Base-by-base conservation (phyloP, 2,888 invertebrate genomes). In the Drosophila robusta region DNA sequence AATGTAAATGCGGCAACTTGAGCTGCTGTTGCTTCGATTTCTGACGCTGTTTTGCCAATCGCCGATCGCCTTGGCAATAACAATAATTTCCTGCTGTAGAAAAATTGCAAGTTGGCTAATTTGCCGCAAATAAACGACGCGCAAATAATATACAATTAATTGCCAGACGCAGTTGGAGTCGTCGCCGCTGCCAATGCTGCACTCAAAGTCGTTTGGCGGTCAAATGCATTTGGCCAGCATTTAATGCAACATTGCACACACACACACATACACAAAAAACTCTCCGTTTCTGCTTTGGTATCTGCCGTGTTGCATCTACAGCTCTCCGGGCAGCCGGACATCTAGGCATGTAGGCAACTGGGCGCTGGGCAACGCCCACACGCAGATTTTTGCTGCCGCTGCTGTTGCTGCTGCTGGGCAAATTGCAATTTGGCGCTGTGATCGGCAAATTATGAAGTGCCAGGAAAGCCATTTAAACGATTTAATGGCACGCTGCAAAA, bases 361-460 rank as follows among this genome's bases (percentile, higher is more conserved):
- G 70, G 73, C 79, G 65, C 62, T 87, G 76, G 87, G 83, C 71
- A 81, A 87, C 87, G 83, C 87, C 87, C 85, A 87, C 83, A 83
- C 83, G 87, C 76, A 76, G 72, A 56, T 54, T 45, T 51, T 24
- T 44, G 42, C 22, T 57, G 55, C 46, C 26, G 29, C 24, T n/a
- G 34, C 18, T 34, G 14, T 12, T 34, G 46, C 16, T 46, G 65
- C 72, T 69, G 70, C 55, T 66, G 74, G 75, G 80, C 70, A 87
- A 80, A 76, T 83, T 83, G 73, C 74, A 69, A 72, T 78, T 81
- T 85, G 81, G 78, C 85, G 76, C 72, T 86, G 76, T 89, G 89
- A 87, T 84, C 83, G 77, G 83, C 75, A 85, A 89, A 87, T 87
- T 89, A 87, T 89, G 85, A 87, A 87, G 87, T 87, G 87, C 87